phyloP scores from a whole-genome alignment of 1,140 invertebrate genomes.

The Heterodera carotae region DNA sequence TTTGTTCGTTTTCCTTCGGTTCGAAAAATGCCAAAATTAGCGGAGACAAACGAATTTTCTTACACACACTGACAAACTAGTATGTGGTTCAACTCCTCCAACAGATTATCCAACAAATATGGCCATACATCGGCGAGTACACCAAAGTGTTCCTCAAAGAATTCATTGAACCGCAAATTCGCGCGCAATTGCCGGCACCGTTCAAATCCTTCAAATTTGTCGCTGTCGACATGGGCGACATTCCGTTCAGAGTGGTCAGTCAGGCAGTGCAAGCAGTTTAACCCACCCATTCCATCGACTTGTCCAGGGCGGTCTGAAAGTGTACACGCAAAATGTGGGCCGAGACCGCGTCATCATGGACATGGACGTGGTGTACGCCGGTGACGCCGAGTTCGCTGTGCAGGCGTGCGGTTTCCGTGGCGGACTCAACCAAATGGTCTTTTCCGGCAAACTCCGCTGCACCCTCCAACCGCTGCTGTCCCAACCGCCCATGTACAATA shows the following conservation, averaged over 20 bases:
- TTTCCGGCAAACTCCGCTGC: conserved; percentile 62
- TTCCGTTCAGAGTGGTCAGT: conserved; percentile 33
- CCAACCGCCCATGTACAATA: conserved; percentile 60
- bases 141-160: conserved; percentile 57
- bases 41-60: too few relatives aligned
- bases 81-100: too few relatives aligned
- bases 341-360: conserved; percentile 63
- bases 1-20: too few relatives aligned
- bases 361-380: conserved; percentile 64
- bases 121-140: conserved; percentile 64
- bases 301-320: conserved; percentile 56
- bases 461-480: conserved; percentile 60
- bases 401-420: conserved; percentile 62
- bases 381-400: conserved; percentile 63
- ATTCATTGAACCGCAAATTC: conserved; percentile 64
- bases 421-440: conserved; percentile 60
- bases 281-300: background rate
- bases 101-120: conserved; percentile 60
- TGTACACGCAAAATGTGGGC: conserved; percentile 64
- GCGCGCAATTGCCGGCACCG: conserved; percentile 61
- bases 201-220: conserved; percentile 65
- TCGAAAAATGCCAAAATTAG: too few relatives aligned
- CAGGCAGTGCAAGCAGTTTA: background rate
- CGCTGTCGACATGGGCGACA: conserved; percentile 60
- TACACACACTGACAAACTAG: too few relatives aligned